Evolutionary conservation across 2,888 invertebrate species (phyloP), one percentile per base, ranked within the genome.

Genomic region (Epistrophe grossulariae): DNA sequence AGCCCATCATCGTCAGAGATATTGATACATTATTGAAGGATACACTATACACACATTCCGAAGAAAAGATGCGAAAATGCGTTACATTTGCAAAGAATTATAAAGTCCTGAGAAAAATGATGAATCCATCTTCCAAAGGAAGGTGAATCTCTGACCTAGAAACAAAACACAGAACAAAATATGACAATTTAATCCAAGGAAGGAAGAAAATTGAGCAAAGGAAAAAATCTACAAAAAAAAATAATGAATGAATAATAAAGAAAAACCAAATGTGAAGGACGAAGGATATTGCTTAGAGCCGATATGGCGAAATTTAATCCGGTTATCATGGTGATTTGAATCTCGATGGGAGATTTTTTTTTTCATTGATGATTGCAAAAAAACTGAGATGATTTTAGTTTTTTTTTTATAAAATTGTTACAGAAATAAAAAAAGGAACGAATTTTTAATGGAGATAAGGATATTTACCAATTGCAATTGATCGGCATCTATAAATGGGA

Each of bases 261-360:
- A n/a, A n/a, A n/a, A 72, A 64, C 59, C 48, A 66, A 35, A 78
- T 71, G 1, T 3, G n/a, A 78, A 70, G 68, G 24, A 38, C 31
- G 52, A 52, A 52, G 78, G 59, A 79, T 55, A 19, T 17, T 70
- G 15, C 11, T 70, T 11, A 11, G 4, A 17, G n/a, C 48, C 62
- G 73, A 40, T 70, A 52, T 76, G 84, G 72, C 73, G 70, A 85
- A 74, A 85, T 79, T 64, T 85, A 85, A 85, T 85, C 85, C 85
- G 68, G 85, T 85, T 85, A 85, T 71, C 48, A 78, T 59, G 82
- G 72, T 80, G 68, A 78, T 81, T 78, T 72, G 31, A 24, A 64
- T 59, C 45, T 55, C 40, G 55, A 64, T 64, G 52, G 50, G 45
- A 40, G 24, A 73, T 71, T 50, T 6, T 24, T 50, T 6, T 24